Evolutionary conservation across 2,888 invertebrate genomes (phyloP), one percentile per base, ranked within the genome.

Genomic region (Drosophila prolongata): DNA sequence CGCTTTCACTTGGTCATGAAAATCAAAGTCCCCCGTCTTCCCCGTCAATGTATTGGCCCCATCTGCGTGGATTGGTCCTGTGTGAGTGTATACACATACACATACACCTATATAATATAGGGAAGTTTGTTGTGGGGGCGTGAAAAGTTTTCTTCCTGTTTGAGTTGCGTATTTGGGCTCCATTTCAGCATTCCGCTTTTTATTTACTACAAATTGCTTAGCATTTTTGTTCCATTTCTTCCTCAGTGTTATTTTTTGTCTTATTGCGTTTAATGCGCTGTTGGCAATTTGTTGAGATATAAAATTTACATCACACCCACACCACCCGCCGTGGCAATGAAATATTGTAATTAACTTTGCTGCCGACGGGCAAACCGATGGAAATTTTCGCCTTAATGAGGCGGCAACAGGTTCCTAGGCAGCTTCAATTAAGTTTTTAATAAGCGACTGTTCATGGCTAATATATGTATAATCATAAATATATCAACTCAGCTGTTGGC

Each of bases 331-430:
- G 34, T 9, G 19, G 54, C 59, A 68, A 82, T 85, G 75, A 85
- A 85, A 82, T 78, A 78, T 78, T 77, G 73, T 80, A 84, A 84
- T 84, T 84, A 84, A 79, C 73, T 77, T 81, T 68, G 57, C 64
- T 75, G 57, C 73, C 47, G 24, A 19, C 37, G 37, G 52, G 47
- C 52, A 57, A 71, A 57, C 53, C 42, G 43, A 56, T 49, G 49
- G 67, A 79, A 83, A 80, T 50, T 64, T 75, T 67, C 62, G 68
- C 54, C 66, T 71, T 84, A 80, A 81, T 84, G 81, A 75, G 85
- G 46, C 62, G 66, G 86, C 87, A 84, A 84, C 83, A 87, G 87
- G 87, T 84, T 73, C 65, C 57, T 27, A 34, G 13, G 42, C 70
- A 69, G 47, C 56, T 43, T 40, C 71, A 61, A 74, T 73, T 61